Evolutionary conservation across 2,888 invertebrate species (phyloP).

Genomic region (Platerodrilus igneus): DNA sequence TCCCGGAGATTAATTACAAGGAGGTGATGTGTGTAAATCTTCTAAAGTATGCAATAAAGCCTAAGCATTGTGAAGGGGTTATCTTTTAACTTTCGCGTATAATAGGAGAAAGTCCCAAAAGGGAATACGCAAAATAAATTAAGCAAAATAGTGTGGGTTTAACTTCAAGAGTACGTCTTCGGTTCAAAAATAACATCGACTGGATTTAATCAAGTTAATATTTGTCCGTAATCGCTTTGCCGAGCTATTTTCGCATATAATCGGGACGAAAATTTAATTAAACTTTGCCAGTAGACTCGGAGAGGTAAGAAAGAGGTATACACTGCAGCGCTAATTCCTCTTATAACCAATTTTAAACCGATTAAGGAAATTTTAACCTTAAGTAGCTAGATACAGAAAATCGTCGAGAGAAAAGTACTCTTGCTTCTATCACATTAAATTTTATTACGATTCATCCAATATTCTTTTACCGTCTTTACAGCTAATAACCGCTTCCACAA

Average conservation of each 20-base stretch:
- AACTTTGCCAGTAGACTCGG: conserved; percentile 42
- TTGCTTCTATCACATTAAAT: conserved; percentile 32
- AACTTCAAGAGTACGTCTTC: conserved; percentile 13
- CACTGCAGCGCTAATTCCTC: conserved; percentile 42
- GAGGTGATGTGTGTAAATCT: conserved; percentile 37
- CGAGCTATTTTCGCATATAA: conserved; percentile 44
- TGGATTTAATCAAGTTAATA: conserved; percentile 46
- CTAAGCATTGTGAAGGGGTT: conserved; percentile 24
- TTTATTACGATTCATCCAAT: conserved; percentile 31
- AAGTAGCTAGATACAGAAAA: conserved; percentile 38
- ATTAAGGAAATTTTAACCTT: conserved; percentile 45
- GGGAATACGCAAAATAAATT: conserved; percentile 25
- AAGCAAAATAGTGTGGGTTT: conserved; percentile 29
- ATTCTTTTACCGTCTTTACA: conserved; percentile 21
- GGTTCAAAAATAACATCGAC: conserved; percentile 41
- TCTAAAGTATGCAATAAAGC: conserved; percentile 39
- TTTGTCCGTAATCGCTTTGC: conserved; percentile 43
- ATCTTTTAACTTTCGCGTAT: conserved; percentile 19
- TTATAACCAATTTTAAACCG: conserved; percentile 47
- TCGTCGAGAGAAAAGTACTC: conserved; percentile 26
- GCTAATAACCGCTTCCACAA: conserved; percentile 20
- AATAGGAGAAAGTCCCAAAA: conserved; percentile 14
- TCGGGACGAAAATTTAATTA: conserved; percentile 47
- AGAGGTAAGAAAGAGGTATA: conserved; percentile 41
- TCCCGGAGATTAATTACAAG: conserved; percentile 39